Conservation (phyloP, 2,888 invertebrate genomes). For the Boloria euphrosyne region DNA sequence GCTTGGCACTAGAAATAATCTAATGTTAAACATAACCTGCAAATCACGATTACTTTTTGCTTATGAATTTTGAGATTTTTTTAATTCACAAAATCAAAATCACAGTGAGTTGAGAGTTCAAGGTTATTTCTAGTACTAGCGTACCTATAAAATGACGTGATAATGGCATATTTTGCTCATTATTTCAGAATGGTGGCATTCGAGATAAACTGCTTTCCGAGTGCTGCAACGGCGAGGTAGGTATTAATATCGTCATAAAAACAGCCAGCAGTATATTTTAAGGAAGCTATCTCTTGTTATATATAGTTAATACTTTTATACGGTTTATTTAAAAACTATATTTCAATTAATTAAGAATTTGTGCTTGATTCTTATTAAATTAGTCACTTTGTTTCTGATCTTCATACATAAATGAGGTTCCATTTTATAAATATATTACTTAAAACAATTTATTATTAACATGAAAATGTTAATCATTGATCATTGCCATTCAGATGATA, state of each 20-base stretch:
- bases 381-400: too few species aligned
- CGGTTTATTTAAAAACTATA: too few species aligned
- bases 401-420: too few species aligned
- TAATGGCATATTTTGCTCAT: conserved; percentile 81
- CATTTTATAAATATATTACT: too few species aligned
- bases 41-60: neutral
- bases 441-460: too few species aligned
- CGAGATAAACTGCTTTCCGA: conserved; percentile 63
- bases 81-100: neutral
- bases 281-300: neutral
- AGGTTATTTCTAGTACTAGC: conserved; percentile 59
- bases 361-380: too few species aligned
- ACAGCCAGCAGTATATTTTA: neutral
- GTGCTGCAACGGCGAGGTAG: conserved; percentile 62
- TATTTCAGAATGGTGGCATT: conserved; percentile 79
- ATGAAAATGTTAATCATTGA: too few species aligned
- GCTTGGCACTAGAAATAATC: conserved; percentile 59
- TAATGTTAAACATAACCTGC: conserved; percentile 37
- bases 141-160: conserved; percentile 60
- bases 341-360: too few species aligned
- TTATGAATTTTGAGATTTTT: neutral
- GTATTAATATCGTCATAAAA: conserved; percentile 48
- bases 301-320: too few species aligned
- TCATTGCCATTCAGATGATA: too few species aligned
- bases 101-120: conserved; percentile 10